phyloP scores from a whole-genome alignment of 2,888 invertebrate genomes.

The Dryobotodes eremita region DNA sequence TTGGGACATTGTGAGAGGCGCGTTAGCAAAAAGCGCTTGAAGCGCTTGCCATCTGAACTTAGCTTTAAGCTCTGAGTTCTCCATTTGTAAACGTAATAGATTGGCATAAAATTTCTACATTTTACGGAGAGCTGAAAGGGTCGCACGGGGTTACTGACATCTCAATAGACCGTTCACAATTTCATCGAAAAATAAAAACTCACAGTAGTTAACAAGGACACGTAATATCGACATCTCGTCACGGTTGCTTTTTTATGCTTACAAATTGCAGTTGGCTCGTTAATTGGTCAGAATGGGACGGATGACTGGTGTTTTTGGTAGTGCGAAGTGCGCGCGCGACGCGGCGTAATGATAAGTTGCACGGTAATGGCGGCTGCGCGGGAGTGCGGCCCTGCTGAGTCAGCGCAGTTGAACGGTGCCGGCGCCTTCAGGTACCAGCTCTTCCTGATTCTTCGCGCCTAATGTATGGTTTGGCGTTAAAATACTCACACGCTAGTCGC shows the following conservation, averaged over 20 bases:
- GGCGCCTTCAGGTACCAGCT: conserved; percentile 80
- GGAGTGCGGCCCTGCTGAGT: conserved; percentile 86
- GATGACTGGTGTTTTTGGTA: conserved; percentile 86
- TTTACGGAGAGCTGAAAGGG: conserved; percentile 47
- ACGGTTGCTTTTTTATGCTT: conserved; percentile 81
- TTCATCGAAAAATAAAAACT: conserved; percentile 67
- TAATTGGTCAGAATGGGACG: conserved; percentile 86
- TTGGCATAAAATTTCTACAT: conserved; percentile 25
- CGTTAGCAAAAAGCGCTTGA: conserved; percentile 9
- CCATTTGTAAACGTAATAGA: conserved; percentile 31
- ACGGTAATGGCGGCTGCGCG: conserved; percentile 80
- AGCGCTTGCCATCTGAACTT: not conserved
- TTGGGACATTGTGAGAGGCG: conserved; percentile 4
- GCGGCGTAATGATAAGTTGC: conserved; percentile 85
- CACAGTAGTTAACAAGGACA: conserved; percentile 83
- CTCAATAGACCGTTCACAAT: conserved; percentile 52
- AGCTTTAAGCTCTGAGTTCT: not conserved
- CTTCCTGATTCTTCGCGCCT: conserved; percentile 70
- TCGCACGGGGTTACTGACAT: conserved; percentile 62
- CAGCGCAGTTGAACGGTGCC: conserved; percentile 84
- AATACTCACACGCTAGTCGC: conserved; percentile 59
- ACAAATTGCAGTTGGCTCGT: conserved; percentile 85
- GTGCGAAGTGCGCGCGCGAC: conserved; percentile 87
- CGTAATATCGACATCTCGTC: conserved; percentile 82
- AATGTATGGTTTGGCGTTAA: conserved; percentile 64